Conservation (phyloP, 2,888 invertebrate species). For the Caenorhabditis wallacei region DNA sequence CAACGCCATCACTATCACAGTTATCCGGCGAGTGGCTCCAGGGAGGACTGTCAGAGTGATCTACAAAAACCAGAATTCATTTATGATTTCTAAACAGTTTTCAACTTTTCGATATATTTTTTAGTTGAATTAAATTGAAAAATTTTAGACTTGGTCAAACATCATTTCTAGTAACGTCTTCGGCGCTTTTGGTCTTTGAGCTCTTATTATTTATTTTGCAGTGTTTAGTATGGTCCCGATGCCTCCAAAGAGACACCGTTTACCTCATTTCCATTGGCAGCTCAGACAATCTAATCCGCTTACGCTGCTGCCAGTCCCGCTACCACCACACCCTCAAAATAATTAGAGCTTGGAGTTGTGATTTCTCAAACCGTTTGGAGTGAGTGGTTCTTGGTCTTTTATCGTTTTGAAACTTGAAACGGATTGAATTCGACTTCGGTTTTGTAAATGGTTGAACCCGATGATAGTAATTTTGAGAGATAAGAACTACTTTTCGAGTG, state of each 20-base stretch:
- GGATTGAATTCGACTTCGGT: too few species aligned
- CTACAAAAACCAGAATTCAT: constrained; percentile 49
- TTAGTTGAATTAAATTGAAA: too few species aligned
- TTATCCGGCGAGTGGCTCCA: constrained; percentile 51
- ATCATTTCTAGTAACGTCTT: not conserved
- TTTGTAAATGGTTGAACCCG: too few species aligned
- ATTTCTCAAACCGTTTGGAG: not conserved
- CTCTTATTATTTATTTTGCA: constrained; percentile 2
- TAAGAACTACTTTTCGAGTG: too few species aligned
- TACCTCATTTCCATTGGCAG: not conserved
- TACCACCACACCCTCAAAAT: not conserved
- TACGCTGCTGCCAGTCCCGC: not conserved
- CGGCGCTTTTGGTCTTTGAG: not conserved
- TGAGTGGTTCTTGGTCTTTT: too few species aligned
- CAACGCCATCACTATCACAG: constrained; percentile 74
- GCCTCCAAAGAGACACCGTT: not conserved
- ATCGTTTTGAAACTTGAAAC: too few species aligned
- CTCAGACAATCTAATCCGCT: constrained; percentile 39
- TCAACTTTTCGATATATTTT: too few species aligned
- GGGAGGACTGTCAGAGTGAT: constrained; percentile 68
- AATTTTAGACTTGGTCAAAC: too few species aligned
- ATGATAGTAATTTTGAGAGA: too few species aligned
- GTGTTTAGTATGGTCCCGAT: constrained; percentile 34
- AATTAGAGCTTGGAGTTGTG: not conserved
- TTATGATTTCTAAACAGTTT: too few species aligned